phyloP scores from a whole-genome alignment of 2,888 invertebrate species.

The Euspilapteryx auroguttella region DNA sequence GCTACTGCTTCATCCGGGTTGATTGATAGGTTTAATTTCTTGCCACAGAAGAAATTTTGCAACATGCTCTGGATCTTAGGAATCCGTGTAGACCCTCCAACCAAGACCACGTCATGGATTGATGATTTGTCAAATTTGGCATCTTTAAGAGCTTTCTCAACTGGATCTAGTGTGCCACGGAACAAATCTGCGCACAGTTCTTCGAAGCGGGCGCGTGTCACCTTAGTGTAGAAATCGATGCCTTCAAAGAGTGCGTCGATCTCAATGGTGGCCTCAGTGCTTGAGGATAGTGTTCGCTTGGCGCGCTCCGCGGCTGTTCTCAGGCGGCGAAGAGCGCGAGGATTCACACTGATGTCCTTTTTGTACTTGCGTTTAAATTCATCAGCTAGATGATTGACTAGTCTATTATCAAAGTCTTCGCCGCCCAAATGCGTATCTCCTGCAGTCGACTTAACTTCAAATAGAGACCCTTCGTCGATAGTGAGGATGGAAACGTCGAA shows the following conservation, averaged over 20 bases:
- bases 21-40: constrained; percentile 71
- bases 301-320: constrained; percentile 78
- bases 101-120: constrained; percentile 79
- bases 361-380: constrained; percentile 73
- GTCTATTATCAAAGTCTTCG: constrained; percentile 68
- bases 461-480: constrained; percentile 74
- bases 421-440: constrained; percentile 85
- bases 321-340: constrained; percentile 68
- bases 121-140: constrained; percentile 76
- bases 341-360: constrained; percentile 68
- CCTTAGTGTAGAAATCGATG: constrained; percentile 67
- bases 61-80: constrained; percentile 77
- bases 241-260: constrained; percentile 76
- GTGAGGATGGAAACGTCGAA: constrained; percentile 84
- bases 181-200: constrained; percentile 74
- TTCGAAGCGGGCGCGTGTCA: constrained; percentile 75
- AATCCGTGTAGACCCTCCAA: constrained; percentile 80
- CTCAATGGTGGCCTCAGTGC: constrained; percentile 74
- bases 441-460: constrained; percentile 80
- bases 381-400: constrained; percentile 67
- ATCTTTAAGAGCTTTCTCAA: constrained; percentile 76
- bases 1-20: constrained; percentile 84
- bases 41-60: constrained; percentile 76
- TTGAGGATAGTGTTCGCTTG: constrained; percentile 75
- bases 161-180: constrained; percentile 73